Evolutionary conservation across 2,113 vertebrate genomes (phyloP).

Genomic region (Henicopernis longicauda): DNA sequence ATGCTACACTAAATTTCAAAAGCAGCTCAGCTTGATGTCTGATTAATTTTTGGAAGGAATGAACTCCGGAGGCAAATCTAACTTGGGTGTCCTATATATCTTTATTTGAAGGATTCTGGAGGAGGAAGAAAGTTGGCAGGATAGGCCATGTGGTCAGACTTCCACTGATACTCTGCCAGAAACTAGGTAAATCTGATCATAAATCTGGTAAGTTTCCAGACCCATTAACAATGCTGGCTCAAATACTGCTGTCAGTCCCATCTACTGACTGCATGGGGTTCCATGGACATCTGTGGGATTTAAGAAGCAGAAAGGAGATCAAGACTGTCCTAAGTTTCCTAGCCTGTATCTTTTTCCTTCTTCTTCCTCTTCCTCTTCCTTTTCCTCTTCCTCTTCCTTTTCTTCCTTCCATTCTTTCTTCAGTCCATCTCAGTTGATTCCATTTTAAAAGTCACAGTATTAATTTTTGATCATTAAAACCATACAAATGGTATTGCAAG

Average conservation of each 20-base stretch:
- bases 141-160: neutral
- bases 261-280: neutral
- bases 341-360: neutral
- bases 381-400: neutral
- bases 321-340: neutral
- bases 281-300: neutral
- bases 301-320: neutral
- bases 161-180: neutral
- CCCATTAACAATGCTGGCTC: neutral
- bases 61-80: neutral
- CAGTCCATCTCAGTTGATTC: neutral
- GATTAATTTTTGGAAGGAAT: neutral
- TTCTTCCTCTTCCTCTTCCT: neutral
- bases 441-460: neutral
- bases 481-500: fast-evolving
- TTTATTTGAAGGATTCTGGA: neutral
- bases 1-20: neutral
- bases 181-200: neutral
- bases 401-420: neutral
- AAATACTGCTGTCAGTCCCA: neutral
- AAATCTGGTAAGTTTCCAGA: neutral
- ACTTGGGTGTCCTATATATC: neutral
- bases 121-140: neutral
- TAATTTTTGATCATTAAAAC: neutral
- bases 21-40: neutral